A percentile compares a stretch with the other conserved stretches of the same genome.
phyloP scores from a whole-genome alignment of 2,888 invertebrate genomes.

The Yponomeuta plumbellus region DNA sequence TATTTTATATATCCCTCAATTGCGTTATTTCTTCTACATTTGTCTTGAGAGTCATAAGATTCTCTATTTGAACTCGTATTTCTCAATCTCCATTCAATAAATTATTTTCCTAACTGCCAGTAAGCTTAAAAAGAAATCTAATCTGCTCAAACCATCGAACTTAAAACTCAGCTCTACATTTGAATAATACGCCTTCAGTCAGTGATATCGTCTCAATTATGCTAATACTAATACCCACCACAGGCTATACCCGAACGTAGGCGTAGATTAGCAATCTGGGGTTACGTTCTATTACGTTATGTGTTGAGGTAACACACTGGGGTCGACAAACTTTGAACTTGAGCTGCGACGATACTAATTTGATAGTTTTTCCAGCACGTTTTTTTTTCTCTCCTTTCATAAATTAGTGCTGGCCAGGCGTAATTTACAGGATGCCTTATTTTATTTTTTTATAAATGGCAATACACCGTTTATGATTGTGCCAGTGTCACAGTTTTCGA shows the following conservation, averaged over 20 bases:
- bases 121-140: neutral
- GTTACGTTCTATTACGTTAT: constrained; percentile 17
- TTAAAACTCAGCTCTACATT: neutral
- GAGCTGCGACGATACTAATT: constrained; percentile 13
- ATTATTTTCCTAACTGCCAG: neutral
- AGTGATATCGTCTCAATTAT: constrained; percentile 10
- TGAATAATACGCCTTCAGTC: neutral
- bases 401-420: neutral
- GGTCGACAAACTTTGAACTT: constrained; percentile 35
- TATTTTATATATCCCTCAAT: no score
- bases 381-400: no score
- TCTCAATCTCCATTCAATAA: no score
- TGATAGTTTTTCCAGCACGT: neutral
- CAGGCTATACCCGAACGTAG: constrained; percentile 1
- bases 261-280: constrained; percentile 17
- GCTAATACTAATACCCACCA: constrained; percentile 4
- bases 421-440: neutral
- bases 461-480: no score
- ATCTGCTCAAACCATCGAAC: neutral
- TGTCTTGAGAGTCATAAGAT: no score
- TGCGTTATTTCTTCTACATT: no score
- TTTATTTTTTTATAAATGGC: neutral
- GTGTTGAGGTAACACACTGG: constrained; percentile 28
- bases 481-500: no score
- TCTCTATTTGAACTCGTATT: no score